phyloP scores from a whole-genome alignment of 2,797 vertebrate species.

The Pteronotus mesoamericanus region DNA sequence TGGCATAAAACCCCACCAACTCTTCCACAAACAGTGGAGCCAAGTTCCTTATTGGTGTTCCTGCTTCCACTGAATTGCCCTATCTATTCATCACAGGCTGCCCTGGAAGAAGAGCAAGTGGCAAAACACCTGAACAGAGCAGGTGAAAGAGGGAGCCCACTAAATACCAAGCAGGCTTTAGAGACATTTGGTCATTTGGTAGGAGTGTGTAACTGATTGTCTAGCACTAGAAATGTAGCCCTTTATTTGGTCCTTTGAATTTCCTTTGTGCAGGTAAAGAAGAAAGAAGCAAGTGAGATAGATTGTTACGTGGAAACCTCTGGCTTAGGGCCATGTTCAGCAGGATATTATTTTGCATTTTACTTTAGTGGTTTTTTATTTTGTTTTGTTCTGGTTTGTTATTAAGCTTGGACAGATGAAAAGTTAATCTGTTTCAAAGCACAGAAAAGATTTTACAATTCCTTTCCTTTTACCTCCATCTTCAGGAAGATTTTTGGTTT shows the following conservation, averaged over 20 bases:
- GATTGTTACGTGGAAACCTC: not conserved
- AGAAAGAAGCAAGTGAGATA: not conserved
- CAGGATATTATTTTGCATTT: not conserved
- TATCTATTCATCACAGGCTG: not conserved
- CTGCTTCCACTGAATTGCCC: not conserved
- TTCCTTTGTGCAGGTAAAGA: not conserved
- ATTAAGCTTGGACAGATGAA: not conserved
- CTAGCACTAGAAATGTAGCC: not conserved
- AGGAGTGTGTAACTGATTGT: not conserved
- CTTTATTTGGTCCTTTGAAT: not conserved
- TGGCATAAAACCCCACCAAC: not conserved
- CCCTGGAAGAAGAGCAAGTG: not conserved
- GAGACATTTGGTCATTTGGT: not conserved
- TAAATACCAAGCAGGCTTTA: not conserved
- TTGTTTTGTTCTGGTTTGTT: not conserved
- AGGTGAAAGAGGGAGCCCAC: not conserved
- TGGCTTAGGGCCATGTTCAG: not conserved
- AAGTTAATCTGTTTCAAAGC: not conserved
- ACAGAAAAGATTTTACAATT: not conserved
- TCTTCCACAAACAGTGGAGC: not conserved
- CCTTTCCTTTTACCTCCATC: not conserved
- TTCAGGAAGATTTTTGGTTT: not conserved
- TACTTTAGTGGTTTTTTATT: not conserved
- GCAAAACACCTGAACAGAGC: not conserved
- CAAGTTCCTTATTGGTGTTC: not conserved